Evolutionary conservation across 2,888 invertebrate species (phyloP), one percentile per base, ranked within the genome.

Genomic region (Lottia gigantea): DNA sequence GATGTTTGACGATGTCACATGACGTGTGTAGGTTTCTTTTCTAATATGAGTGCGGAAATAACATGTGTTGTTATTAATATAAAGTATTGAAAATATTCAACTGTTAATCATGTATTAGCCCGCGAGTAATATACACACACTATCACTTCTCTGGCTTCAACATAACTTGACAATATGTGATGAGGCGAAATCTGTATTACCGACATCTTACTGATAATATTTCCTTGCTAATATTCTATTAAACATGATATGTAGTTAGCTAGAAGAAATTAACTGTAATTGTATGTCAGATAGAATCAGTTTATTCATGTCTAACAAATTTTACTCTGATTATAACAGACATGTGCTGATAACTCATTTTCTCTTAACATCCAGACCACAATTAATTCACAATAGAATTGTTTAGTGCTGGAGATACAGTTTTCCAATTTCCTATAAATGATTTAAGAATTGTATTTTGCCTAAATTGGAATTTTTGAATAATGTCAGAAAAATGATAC

Each of bases 1-100:
- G 71, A 66, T 69, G 68, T 62, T 67, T 67, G 63, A 67, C 66
- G 55, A 68, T 66, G 69, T 66, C 66, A 64, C 64, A 65, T 26
- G 46, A 62, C 64, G 55, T 64, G 69, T 69, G 65, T 46, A 46
- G 65, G 74, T 68, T 71, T 74, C 71, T 71, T 69, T 71, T 72
- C 71, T 74, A 74, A 74, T 74, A 74, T 68, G 69, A 74, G 64
- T 71, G 69, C 74, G 74, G 71, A 71, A 71, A 71, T 74, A 69
- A 71, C 74, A 64, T 45, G 65, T 45, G 46, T 65, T 64, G 19
- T 55, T 23, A 55, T 62, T 69, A 46, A 62, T 47, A 69, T 55
- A 64, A 55, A 25, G 64, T 61, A 49, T 49, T 26, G 61, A 65
- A 64, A 26, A 62, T 40, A 64, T n/a, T 40, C 46, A 49, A 47